A percentile compares a stretch with the other conserved stretches of the same genome.
These are phyloP conservation scores for Bos javanicus DNA, from an alignment of 2,113 vertebrate species.

Conservation along the genomic window DNA sequence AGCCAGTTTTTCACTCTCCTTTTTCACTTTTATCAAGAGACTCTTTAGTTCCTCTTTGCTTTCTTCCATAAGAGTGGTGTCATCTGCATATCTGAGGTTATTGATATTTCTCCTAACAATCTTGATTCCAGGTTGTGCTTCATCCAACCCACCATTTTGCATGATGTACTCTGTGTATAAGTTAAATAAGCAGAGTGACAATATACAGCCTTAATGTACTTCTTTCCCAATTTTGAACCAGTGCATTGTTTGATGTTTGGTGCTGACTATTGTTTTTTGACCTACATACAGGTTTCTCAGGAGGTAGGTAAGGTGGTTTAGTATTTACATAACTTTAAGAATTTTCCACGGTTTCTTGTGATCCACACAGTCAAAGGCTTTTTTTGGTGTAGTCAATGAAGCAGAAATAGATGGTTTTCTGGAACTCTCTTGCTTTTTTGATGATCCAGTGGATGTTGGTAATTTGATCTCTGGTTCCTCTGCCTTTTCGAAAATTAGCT, in stretches of 20 bases:
- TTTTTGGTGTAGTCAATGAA: neutral
- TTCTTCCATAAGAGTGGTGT: neutral
- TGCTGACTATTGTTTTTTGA: neutral
- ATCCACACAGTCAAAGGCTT: neutral
- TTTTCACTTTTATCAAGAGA: neutral
- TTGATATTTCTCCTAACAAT: neutral
- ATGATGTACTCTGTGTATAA: neutral
- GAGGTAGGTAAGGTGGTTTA: neutral
- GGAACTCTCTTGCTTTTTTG: neutral
- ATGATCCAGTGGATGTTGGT: neutral
- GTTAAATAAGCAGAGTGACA: neutral
- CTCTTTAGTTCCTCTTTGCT: neutral
- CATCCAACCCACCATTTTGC: neutral
- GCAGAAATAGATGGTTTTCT: neutral
- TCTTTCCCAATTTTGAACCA: neutral
- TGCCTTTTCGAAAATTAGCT: neutral
- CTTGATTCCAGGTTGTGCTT: neutral
- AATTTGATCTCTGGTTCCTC: neutral
- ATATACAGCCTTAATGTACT: neutral
- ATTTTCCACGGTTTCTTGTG: neutral
- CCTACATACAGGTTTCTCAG: neutral
- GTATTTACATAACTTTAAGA: neutral
- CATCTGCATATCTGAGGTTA: neutral
- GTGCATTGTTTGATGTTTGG: neutral
- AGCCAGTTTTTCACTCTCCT: neutral